Percentiles rank a stretch among this genome's conserved stretches.
phyloP scores from a whole-genome alignment of 2,888 invertebrate species.

The Alcis repandata region DNA sequence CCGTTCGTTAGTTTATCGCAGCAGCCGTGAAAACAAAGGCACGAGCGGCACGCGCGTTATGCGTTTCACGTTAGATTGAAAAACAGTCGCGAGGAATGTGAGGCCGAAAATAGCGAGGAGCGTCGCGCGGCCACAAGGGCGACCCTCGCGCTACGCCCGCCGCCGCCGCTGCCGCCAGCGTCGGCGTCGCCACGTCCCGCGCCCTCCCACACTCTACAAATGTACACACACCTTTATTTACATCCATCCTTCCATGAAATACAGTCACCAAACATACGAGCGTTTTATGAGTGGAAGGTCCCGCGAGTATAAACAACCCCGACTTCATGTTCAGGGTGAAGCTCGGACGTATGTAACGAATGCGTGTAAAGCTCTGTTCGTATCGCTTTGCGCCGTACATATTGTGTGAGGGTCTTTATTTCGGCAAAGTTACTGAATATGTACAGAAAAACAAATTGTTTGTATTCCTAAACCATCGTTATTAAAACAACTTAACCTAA shows the following conservation, averaged over 20 bases:
- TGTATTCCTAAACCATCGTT: too few relatives aligned
- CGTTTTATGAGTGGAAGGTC: conserved; percentile 71
- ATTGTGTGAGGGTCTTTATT: not conserved
- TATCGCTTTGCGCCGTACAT: not conserved
- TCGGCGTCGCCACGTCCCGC: conserved; percentile 48
- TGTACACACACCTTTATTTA: conserved; percentile 79
- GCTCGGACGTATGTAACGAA: conserved; percentile 45
- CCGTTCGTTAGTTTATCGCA: conserved; percentile 58
- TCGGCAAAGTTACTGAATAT: not conserved
- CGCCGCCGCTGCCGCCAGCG: conserved; percentile 51
- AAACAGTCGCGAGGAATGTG: conserved; percentile 85
- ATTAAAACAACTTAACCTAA: too few relatives aligned
- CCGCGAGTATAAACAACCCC: conserved; percentile 64
- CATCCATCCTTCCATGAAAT: conserved; percentile 75
- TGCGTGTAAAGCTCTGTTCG: conserved; percentile 32
- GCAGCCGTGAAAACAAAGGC: conserved; percentile 74
- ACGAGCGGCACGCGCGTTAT: conserved; percentile 79
- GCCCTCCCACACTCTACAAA: conserved; percentile 58
- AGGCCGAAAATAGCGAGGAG: conserved; percentile 84
- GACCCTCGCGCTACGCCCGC: conserved; percentile 72
- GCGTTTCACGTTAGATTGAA: conserved; percentile 85
- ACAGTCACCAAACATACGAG: conserved; percentile 63
- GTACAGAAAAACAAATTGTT: too few relatives aligned
- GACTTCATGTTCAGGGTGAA: conserved; percentile 59
- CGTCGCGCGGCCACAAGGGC: conserved; percentile 83